A percentile compares a stretch with the other conserved stretches of the same genome.
phyloP scores from a whole-genome alignment of 2,113 vertebrate species.

The Sakesphorus luctuosus region DNA sequence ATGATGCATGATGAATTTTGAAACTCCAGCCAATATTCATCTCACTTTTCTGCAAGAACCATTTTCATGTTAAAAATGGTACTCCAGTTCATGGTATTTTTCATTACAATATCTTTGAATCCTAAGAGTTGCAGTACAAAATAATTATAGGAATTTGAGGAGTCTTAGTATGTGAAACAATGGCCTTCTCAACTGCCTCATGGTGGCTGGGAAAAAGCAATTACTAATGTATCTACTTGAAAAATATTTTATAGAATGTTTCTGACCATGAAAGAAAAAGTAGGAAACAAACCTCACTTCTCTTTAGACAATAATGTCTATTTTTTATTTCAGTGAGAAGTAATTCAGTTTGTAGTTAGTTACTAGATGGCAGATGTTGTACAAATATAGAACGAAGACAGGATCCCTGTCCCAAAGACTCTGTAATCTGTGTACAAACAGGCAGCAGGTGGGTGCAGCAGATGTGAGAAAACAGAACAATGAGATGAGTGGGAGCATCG shows the following conservation, averaged over 20 bases:
- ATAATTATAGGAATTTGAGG: neutral
- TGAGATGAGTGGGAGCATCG: neutral
- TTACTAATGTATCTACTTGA: neutral
- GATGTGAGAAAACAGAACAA: neutral
- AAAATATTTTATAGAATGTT: neutral
- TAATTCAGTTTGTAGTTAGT: neutral
- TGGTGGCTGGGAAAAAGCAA: neutral
- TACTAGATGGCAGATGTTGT: conserved; percentile 19
- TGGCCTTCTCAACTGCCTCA: neutral
- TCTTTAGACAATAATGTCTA: neutral
- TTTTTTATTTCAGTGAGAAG: neutral
- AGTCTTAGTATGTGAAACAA: neutral
- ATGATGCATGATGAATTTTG: neutral
- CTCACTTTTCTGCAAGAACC: neutral
- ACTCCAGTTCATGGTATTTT: neutral
- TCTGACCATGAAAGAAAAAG: neutral
- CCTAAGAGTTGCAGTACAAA: neutral
- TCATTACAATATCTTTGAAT: neutral
- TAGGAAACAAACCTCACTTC: neutral
- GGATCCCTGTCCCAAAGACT: neutral
- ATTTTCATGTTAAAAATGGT: neutral
- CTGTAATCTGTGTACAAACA: conserved; percentile 21
- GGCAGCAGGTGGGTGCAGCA: conserved; percentile 18
- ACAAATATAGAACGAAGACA: neutral
- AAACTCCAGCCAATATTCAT: neutral